Percentiles rank a stretch among this genome's conserved stretches.
These are phyloP conservation scores for Lucinisca nassula DNA, from an alignment of 2,888 invertebrate genomes.

Conservation along the genomic window DNA sequence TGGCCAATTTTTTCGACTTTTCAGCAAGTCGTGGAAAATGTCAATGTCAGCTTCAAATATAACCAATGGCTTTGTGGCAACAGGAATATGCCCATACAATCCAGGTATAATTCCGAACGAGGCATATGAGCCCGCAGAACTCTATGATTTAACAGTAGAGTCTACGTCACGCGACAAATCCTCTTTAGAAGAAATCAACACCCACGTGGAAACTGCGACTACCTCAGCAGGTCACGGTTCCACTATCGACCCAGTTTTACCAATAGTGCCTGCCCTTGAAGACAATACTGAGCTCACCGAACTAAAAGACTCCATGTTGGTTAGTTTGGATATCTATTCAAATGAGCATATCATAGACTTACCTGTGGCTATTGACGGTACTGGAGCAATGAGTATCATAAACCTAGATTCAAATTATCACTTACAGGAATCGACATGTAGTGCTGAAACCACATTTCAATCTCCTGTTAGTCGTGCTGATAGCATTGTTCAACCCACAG, in stretches of 20 bases:
- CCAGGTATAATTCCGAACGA: slow-evolving; percentile 5
- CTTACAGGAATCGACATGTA: not conserved
- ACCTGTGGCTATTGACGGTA: slow-evolving; percentile 13
- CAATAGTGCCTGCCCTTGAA: not conserved
- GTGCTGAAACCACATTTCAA: not conserved
- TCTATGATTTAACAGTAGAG: not conserved
- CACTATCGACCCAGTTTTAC: not conserved
- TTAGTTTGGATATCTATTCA: not conserved
- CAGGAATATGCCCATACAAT: slow-evolving; percentile 31
- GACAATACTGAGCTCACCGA: not conserved
- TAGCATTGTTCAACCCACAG: not conserved
- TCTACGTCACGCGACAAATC: not conserved
- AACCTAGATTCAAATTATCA: not conserved
- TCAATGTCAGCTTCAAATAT: not conserved
- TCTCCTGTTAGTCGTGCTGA: not conserved
- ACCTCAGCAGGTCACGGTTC: not conserved
- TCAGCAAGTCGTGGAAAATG: not conserved
- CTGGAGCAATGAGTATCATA: not conserved
- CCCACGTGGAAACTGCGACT: not conserved
- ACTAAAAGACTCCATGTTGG: not conserved
- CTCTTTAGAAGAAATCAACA: not conserved
- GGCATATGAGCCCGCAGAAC: slow-evolving; percentile 9
- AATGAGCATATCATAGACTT: not conserved
- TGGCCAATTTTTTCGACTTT: slow-evolving; percentile 14
- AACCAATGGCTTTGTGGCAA: slow-evolving; percentile 7